Percentiles rank a stretch among this genome's conserved stretches.
Conservation (phyloP, 2,797 vertebrate genomes). For the Natrix natrix region DNA sequence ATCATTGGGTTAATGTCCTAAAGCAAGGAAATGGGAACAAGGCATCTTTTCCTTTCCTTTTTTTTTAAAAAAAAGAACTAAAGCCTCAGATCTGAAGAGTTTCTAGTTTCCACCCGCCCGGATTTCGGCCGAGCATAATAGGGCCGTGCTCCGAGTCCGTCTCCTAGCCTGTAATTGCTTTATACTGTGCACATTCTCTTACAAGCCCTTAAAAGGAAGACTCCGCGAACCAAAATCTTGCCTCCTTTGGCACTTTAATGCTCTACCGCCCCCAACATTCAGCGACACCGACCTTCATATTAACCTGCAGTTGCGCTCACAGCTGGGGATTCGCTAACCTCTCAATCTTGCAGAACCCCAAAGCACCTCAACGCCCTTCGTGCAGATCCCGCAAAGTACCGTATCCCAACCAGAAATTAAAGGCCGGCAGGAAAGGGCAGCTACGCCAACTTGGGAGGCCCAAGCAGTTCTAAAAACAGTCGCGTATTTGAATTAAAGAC, state of each 20-base stretch:
- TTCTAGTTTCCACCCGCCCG: neutral
- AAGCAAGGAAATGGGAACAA: neutral
- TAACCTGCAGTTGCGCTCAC: neutral
- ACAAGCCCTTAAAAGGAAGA: constrained; percentile 35
- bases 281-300: neutral
- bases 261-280: neutral
- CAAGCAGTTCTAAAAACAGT: neutral
- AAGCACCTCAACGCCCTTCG: neutral
- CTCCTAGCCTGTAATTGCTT: neutral
- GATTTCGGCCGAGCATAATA: neutral
- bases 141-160: constrained; percentile 31
- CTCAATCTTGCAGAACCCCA: neutral
- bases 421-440: neutral
- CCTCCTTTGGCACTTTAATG: neutral
- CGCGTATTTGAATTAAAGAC: neutral
- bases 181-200: neutral
- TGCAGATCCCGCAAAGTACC: neutral
- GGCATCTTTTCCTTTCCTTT: neutral
- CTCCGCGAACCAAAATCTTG: neutral
- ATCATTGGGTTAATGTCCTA: no score
- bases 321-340: constrained; percentile 20
- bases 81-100: neutral
- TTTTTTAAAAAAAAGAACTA: no score
- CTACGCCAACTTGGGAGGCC: neutral
- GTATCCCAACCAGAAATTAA: constrained; percentile 6